Evolutionary conservation across 2,888 invertebrate species (phyloP).

Genomic region (Steinernema scapterisci): DNA sequence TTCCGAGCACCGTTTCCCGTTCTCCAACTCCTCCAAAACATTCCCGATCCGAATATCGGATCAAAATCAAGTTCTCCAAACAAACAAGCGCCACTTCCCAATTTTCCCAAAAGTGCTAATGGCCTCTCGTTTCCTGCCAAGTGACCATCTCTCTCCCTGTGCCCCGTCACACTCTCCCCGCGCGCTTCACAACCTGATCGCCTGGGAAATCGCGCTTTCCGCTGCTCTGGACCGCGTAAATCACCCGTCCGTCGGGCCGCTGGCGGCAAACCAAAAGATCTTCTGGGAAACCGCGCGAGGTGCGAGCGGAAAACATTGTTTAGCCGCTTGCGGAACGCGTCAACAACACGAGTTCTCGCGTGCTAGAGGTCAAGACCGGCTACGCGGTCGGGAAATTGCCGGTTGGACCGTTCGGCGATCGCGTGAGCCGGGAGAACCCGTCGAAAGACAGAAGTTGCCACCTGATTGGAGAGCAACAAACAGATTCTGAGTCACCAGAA

Average conservation of each 20-base stretch:
- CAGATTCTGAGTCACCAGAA: neutral
- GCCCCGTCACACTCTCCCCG: neutral
- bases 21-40: too few relatives aligned
- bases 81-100: too few relatives aligned
- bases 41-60: too few relatives aligned
- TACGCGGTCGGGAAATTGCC: neutral
- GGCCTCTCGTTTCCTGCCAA: too few relatives aligned
- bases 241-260: neutral
- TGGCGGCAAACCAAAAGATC: too few relatives aligned
- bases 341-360: neutral
- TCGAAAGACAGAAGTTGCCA: neutral
- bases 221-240: neutral
- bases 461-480: neutral
- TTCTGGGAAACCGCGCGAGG: slow-evolving; percentile 1
- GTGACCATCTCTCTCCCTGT: too few relatives aligned
- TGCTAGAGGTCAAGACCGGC: slow-evolving; percentile 26
- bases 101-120: too few relatives aligned
- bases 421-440: neutral
- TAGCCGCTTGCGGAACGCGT: neutral
- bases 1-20: too few relatives aligned
- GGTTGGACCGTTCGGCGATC: slow-evolving; percentile 13
- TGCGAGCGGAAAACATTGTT: neutral
- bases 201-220: neutral
- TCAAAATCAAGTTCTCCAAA: too few relatives aligned
- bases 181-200: neutral